Base-by-base conservation (phyloP, 2,888 invertebrate genomes). In the Drosophila mettleri region DNA sequence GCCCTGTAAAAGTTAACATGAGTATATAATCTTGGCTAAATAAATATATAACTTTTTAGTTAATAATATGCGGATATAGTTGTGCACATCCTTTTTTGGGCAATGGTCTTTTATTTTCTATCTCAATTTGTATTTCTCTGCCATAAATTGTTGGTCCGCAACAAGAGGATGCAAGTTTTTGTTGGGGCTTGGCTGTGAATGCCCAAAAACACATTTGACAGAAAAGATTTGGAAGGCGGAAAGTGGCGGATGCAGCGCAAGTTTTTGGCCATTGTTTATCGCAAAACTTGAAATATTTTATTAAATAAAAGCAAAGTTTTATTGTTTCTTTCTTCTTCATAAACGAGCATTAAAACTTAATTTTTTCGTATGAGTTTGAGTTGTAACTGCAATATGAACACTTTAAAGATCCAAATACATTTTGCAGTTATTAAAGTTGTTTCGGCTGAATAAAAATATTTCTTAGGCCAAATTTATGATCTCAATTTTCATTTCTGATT, bases 111-210 rank as follows among this genome's bases (percentile, higher is more conserved):
- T 41, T 45, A 29, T 31, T 43, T 41, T n/a, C 46, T 61, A 58
- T 67, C 52, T 62, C 70, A 74, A 61, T 61, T 78, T 61, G 74
- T 74, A 64, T 76, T 72, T 60, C 49, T 49, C 22, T 24, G 43
- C 64, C 71, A 75, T 81, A 84, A 75, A 84, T 83, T 84, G 78
- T 64, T 68, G 66, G 55, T 62, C 69, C 9, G 31, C 16, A 14
- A 2, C 36, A 60, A 69, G 62, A 52, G 51, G 43, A 55, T 54
- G 45, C 54, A 73, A 87, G 69, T 87, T 82, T 46, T 34, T 34
- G 2, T 10, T 10, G 29, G 2, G 18, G 31, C 31, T 48, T 14
- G 20, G 27, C 38, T 38, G 16, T 43, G 69, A 61, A 49, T 55
- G 75, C 72, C 52, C 59, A 9, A 61, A 64, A 34, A 39, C 7